A percentile compares a stretch with the other conserved stretches of the same genome.
These are phyloP conservation scores for Erannis defoliaria DNA, from an alignment of 2,888 invertebrate genomes.

Conservation along the genomic window DNA sequence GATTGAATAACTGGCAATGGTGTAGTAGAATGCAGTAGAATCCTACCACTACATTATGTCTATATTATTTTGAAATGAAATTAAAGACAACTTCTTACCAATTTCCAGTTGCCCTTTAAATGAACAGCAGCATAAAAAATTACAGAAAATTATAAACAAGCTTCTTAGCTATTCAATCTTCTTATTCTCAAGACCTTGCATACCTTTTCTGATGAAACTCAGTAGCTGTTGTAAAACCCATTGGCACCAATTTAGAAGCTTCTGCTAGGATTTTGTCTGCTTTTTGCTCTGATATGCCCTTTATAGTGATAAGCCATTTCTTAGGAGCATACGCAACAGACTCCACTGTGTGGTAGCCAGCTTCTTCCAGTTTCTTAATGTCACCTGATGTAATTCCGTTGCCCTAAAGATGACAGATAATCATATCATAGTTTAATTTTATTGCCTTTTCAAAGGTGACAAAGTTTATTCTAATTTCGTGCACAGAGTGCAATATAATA, in stretches of 20 bases:
- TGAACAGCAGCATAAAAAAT: background rate
- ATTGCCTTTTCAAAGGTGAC: too few relatives aligned
- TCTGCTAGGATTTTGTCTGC: constrained; percentile 97
- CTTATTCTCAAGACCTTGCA: background rate
- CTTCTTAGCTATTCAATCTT: background rate
- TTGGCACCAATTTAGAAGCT: constrained; percentile 96
- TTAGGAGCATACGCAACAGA: constrained; percentile 98
- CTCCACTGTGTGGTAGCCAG: constrained; percentile 98
- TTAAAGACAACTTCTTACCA: background rate
- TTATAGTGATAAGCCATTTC: constrained; percentile 94
- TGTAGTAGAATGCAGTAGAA: background rate
- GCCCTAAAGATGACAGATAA: constrained; percentile 86
- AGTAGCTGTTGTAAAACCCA: constrained; percentile 99
- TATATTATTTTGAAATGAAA: too few relatives aligned
- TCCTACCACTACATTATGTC: too few relatives aligned
- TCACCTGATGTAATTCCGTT: constrained; percentile 96
- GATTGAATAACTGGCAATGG: too few relatives aligned
- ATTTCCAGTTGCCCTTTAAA: background rate
- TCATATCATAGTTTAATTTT: too few relatives aligned
- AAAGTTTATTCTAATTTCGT: too few relatives aligned
- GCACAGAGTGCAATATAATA: too few relatives aligned
- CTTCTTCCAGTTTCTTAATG: constrained; percentile 96
- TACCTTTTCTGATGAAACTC: constrained; percentile 97
- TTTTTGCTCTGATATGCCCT: constrained; percentile 99
- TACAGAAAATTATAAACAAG: background rate